Percentiles rank a stretch among this genome's conserved stretches.
Evolutionary conservation across 2,888 invertebrate genomes (phyloP).

Genomic region (Caradrina clavipalpis): DNA sequence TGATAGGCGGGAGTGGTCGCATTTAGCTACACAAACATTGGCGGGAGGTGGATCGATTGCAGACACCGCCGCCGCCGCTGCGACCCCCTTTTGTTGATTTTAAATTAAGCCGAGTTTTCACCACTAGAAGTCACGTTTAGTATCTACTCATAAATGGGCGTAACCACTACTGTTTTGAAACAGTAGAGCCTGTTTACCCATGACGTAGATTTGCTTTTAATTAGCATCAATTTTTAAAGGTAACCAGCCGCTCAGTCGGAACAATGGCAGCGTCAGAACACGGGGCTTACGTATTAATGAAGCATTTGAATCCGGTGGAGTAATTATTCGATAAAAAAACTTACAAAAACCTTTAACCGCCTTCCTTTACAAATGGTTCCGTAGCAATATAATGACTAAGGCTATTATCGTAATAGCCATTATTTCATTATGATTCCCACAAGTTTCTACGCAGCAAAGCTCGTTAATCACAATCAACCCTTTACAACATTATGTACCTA

Average conservation of each 20-base stretch:
- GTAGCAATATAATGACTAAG: slow-evolving; percentile 40
- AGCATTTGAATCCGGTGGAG: slow-evolving; percentile 30
- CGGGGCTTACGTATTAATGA: slow-evolving; percentile 14
- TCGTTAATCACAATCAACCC: slow-evolving; percentile 54
- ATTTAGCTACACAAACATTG: slow-evolving; percentile 64
- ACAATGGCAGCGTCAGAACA: slow-evolving; percentile 14
- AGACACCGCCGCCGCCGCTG: slow-evolving; percentile 40
- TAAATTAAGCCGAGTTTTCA: slow-evolving; percentile 66
- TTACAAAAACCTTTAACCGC: slow-evolving; percentile 12
- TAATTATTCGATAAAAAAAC: slow-evolving; percentile 20
- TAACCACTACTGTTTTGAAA: slow-evolving; percentile 11
- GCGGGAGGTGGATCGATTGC: slow-evolving; percentile 63
- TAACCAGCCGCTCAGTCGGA: background rate
- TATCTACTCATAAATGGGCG: slow-evolving; percentile 33
- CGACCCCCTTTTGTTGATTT: slow-evolving; percentile 65
- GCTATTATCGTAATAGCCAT: slow-evolving; percentile 42
- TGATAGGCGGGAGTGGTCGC: slow-evolving; percentile 54
- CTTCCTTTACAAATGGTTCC: slow-evolving; percentile 14
- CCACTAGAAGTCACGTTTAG: slow-evolving; percentile 53
- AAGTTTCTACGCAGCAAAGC: slow-evolving; percentile 39
- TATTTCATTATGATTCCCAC: slow-evolving; percentile 45
- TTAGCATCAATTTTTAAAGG: slow-evolving; percentile 34
- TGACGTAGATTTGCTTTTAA: slow-evolving; percentile 39
- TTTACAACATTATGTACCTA: slow-evolving; percentile 13
- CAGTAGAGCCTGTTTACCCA: slow-evolving; percentile 3